Evolutionary conservation across 2,888 invertebrate species (phyloP), one percentile per base, ranked within the genome.

Genomic region (Serrognathus titanus): DNA sequence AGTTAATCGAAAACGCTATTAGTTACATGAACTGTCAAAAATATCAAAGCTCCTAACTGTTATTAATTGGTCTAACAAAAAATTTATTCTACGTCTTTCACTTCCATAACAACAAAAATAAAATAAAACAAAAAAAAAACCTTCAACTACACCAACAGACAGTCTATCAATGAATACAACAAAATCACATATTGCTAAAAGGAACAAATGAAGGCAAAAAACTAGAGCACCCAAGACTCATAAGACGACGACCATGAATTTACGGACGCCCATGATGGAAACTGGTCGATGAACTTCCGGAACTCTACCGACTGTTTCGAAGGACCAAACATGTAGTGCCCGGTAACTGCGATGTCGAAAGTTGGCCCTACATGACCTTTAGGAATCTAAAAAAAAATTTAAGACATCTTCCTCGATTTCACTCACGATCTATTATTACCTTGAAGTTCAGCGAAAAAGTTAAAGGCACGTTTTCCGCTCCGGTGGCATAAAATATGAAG

Each of bases 161-260:
- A n/a, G 43, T 16, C 39, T 24, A 51, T 51, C 51, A 31, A 56
- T 16, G 41, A 56, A 35, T n/a, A 35, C 12, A 51, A 51, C 37
- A 51, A 39, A 56, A 56, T 52, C 56, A 56, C 51, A 56, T 52
- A 45, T n/a, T 45, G 24, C 39, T 48, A 48, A 46, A 47, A 48
- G 41, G 52, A 56, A 51, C 49, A 56, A 40, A 24, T 43, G 48
- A 49, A 38, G 36, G 36, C 48, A 48, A 46, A 31, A 3, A 48
- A 59, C 66, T 72, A 76, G 58, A 77, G 58, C 48, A 74, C 66
- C 77, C 77, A 86, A 6, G 88, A 83, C 65, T 86, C 85, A 71
- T 87, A 84, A 50, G 86, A 83, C 2, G 87, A 85, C 57, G 85
- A 84, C 89, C 89, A 89, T 60, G 85, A 85, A 37, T 84, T 83